These are phyloP conservation scores for Rhynchonycteris naso DNA, from an alignment of 2,797 vertebrate genomes.

Conservation along the genomic window DNA sequence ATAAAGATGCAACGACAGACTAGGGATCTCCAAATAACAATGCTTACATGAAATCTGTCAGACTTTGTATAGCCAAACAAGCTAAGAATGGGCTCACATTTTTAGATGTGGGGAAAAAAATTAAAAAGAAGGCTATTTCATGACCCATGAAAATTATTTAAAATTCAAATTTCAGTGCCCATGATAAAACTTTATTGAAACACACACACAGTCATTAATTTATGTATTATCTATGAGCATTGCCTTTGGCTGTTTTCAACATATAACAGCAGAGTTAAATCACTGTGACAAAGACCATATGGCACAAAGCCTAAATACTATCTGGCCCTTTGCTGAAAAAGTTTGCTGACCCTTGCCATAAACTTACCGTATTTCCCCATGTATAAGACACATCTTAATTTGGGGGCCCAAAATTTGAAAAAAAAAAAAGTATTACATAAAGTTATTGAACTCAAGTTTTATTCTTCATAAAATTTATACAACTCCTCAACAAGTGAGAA, in stretches of 20 bases:
- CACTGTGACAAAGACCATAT: background rate
- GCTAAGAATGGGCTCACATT: background rate
- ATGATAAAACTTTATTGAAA: background rate
- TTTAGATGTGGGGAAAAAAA: background rate
- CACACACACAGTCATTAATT: background rate
- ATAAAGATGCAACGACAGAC: background rate
- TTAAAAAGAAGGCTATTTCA: background rate
- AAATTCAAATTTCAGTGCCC: background rate
- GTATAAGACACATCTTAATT: no score
- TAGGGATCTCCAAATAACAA: background rate
- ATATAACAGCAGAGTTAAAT: background rate
- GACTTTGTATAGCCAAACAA: background rate
- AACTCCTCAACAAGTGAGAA: no score
- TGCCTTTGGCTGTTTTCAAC: background rate
- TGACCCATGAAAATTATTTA: background rate
- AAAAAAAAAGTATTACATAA: no score
- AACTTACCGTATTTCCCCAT: background rate
- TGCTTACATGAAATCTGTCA: background rate
- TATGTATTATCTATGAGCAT: background rate
- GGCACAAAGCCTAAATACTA: background rate
- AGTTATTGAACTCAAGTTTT: no score
- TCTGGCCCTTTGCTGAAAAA: background rate
- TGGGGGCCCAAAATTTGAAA: no score
- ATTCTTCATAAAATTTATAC: no score
- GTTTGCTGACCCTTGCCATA: background rate